These are phyloP conservation scores for Cheilosia vernalis DNA, from an alignment of 2,888 invertebrate genomes.

Conservation along the genomic window DNA sequence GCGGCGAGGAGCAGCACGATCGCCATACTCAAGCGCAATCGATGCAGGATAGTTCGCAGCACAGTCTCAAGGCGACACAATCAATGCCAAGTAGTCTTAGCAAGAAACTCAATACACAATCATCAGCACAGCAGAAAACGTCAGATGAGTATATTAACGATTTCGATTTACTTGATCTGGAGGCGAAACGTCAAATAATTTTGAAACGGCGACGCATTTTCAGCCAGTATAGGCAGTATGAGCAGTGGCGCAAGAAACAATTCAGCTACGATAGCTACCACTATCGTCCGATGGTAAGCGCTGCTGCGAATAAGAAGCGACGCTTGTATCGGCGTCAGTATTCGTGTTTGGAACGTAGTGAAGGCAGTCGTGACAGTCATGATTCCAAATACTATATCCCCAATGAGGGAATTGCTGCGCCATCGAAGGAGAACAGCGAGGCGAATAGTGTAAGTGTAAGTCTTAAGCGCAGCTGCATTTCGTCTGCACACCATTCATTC, in stretches of 20 bases:
- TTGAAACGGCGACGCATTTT: slow-evolving; percentile 81
- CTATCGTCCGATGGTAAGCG: slow-evolving; percentile 79
- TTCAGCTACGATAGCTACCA: slow-evolving; percentile 83
- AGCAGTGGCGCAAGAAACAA: slow-evolving; percentile 83
- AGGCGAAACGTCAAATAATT: slow-evolving; percentile 81
- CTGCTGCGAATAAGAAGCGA: slow-evolving; percentile 80
- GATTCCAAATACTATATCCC: slow-evolving; percentile 77
- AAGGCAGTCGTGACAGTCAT: slow-evolving; percentile 82
- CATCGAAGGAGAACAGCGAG: slow-evolving; percentile 59
- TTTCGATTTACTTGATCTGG: slow-evolving; percentile 79
- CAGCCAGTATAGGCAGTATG: slow-evolving; percentile 83
- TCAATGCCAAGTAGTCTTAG: slow-evolving; percentile 65
- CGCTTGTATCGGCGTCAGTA: slow-evolving; percentile 82
- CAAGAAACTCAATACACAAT: slow-evolving; percentile 57
- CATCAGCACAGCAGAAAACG: slow-evolving; percentile 57
- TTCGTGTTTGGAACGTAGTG: slow-evolving; percentile 82
- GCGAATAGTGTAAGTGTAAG: slow-evolving; percentile 76
- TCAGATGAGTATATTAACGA: slow-evolving; percentile 80
- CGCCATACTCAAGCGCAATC: slow-evolving; percentile 64
- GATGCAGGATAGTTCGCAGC: slow-evolving; percentile 74
- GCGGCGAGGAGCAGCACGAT: slow-evolving; percentile 64
- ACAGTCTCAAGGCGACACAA: slow-evolving; percentile 76
- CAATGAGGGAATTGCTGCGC: slow-evolving; percentile 33
- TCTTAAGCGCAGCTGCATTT: slow-evolving; percentile 52
- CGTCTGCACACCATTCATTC: slow-evolving; percentile 51